These are phyloP conservation scores for Ambastaia sidthimunki DNA, from an alignment of 2,797 vertebrate genomes.

Conservation along the genomic window DNA sequence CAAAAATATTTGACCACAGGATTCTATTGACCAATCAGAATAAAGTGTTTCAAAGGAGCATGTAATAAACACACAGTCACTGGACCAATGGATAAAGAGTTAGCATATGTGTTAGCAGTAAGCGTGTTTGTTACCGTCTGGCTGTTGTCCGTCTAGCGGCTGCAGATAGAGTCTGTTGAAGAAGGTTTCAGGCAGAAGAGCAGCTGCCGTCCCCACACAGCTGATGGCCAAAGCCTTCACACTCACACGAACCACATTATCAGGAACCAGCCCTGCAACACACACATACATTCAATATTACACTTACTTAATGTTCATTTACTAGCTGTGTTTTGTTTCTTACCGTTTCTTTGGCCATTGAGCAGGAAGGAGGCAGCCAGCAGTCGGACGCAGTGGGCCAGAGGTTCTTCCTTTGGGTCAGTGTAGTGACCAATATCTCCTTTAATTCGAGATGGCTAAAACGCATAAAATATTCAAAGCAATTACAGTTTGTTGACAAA, in stretches of 20 bases:
- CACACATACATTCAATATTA: neutral
- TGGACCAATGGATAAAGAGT: neutral
- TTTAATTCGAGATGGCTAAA: constrained; percentile 88
- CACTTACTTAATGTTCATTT: neutral
- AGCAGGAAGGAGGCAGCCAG: constrained; percentile 93
- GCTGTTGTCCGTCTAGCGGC: constrained; percentile 80
- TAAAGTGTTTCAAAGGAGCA: neutral
- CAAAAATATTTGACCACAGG: too few species aligned
- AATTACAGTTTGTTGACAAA: neutral
- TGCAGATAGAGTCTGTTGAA: constrained; percentile 90
- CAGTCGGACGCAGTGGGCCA: constrained; percentile 93
- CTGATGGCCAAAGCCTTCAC: constrained; percentile 96
- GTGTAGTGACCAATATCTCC: constrained; percentile 92
- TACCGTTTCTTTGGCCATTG: constrained; percentile 89
- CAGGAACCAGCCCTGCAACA: constrained; percentile 86
- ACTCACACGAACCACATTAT: constrained; percentile 94
- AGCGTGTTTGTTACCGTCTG: constrained; percentile 72
- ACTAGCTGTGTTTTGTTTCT: constrained; percentile 18
- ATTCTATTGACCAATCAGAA: too few species aligned
- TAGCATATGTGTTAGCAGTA: neutral
- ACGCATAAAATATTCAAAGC: constrained; percentile 15
- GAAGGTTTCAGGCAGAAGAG: constrained; percentile 91
- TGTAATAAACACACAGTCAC: too few species aligned
- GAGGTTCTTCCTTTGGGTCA: constrained; percentile 82
- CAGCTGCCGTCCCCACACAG: constrained; percentile 90